phyloP scores from a whole-genome alignment of 1,140 invertebrate genomes.

The Ladona fulva region DNA sequence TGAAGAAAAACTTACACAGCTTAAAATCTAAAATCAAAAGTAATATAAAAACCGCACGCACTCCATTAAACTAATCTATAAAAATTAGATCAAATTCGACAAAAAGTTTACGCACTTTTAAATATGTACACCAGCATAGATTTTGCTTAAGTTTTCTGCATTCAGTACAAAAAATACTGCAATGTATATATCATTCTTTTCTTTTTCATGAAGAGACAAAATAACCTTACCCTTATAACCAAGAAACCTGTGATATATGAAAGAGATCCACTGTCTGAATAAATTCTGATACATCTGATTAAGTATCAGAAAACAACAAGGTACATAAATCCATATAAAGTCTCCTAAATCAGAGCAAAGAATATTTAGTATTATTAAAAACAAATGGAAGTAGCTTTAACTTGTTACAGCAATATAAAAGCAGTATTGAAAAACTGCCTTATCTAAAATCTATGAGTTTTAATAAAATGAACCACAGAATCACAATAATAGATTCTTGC shows the following conservation, averaged over 20 bases:
- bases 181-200: background rate
- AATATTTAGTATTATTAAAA: slow-evolving; percentile 1
- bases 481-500: background rate
- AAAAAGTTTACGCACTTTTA: background rate
- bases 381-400: background rate
- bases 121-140: background rate
- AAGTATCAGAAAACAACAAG: background rate
- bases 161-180: slow-evolving; percentile 2
- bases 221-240: background rate
- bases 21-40: background rate
- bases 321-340: background rate
- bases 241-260: background rate
- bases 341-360: background rate
- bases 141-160: background rate
- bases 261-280: background rate
- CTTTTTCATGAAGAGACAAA: background rate
- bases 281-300: background rate
- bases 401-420: background rate
- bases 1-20: background rate
- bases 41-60: background rate
- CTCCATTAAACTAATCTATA: background rate
- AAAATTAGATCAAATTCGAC: background rate
- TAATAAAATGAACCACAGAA: no score
- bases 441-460: no score
- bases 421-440: no score